phyloP scores from a whole-genome alignment of 2,113 vertebrate species.

The Phocoena phocoena region DNA sequence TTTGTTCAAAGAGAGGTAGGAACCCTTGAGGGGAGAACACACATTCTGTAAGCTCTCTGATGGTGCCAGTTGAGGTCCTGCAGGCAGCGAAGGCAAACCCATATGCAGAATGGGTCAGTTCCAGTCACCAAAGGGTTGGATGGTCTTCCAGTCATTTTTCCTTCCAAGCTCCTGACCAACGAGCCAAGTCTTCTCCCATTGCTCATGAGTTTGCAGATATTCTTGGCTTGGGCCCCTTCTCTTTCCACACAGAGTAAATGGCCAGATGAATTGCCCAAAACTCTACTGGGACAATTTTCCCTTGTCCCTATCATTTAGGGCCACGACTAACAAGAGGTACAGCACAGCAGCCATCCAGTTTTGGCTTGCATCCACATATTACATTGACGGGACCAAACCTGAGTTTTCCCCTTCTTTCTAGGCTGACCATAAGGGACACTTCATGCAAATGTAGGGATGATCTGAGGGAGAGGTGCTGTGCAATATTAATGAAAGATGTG shows the following conservation, averaged over 20 bases:
- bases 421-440: background rate
- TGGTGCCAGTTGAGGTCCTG: background rate
- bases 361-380: background rate
- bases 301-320: background rate
- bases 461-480: background rate
- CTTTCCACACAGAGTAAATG: background rate
- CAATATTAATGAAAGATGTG: no score
- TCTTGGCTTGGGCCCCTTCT: background rate
- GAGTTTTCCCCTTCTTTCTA: background rate
- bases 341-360: no score
- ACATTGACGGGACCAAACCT: background rate
- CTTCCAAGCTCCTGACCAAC: background rate
- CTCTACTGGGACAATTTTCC: background rate
- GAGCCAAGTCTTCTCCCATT: background rate
- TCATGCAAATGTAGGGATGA: background rate
- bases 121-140: background rate
- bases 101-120: background rate
- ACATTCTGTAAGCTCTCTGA: background rate
- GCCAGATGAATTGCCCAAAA: background rate
- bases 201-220: background rate
- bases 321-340: background rate
- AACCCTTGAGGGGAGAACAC: background rate
- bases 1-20: background rate
- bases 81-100: background rate
- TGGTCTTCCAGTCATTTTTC: background rate